Evolutionary conservation across 2,888 invertebrate species (phyloP), one percentile per base, ranked within the genome.

Genomic region (Apamea anceps): DNA sequence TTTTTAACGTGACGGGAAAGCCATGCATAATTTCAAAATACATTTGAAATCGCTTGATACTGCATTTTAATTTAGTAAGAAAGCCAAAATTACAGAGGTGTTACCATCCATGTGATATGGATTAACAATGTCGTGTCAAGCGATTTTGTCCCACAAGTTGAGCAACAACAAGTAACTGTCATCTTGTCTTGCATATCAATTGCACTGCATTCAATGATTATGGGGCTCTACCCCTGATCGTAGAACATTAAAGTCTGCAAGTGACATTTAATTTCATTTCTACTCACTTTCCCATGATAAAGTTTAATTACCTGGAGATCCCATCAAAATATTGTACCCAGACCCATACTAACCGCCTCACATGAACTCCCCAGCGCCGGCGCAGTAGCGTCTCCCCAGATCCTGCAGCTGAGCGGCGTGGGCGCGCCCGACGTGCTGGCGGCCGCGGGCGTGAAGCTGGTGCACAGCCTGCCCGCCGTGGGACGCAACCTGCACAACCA

Each of bases 361-460:
- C 15, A 4, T 65, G 10, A 25, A 6, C 0, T 45, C 15, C 88
- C 0, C 88, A 97, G 97, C 85, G 98, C 97, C 15, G 99, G 99
- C 0, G 98, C 99, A 21, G 98, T 99, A 1, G 99, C 99, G 88
- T 98, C 99, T 0, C 99, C 99, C 0, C 99, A 99, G 93, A 96
- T 99, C 71, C 97, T 99, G 25, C 97, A 99, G 91, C 97, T 99
- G 66, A 99, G 99, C 87, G 99, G 99, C 18, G 97, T 99, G 21
- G 99, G 99, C 0, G 98, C 98, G 54, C 97, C 97, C 3, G 97
- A 97, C 0, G 98, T 99, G 28, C 96, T 99, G 32, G 90, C 97
- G 21, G 95, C 96, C 85, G 97, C 97, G 0, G 97, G 98, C 37
- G 97, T 99, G 0, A 97, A 97, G 0, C 96, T 98, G 0, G 95